Percentiles rank a stretch among this genome's conserved stretches.
Conservation (phyloP, 2,113 vertebrate genomes). For the Pteropus alecto region DNA sequence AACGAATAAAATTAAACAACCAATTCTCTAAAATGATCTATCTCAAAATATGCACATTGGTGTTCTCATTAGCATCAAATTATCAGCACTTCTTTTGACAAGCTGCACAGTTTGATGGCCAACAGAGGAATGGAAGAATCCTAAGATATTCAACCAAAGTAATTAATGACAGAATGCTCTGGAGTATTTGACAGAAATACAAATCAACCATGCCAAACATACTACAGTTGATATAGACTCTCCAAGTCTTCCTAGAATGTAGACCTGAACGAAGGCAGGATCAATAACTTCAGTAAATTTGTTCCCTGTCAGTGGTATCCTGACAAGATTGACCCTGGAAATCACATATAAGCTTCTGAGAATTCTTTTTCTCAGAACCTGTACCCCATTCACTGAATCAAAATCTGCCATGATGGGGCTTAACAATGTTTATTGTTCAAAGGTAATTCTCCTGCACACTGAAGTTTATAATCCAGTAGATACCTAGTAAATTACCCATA, state of each 20-base stretch:
- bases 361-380: neutral
- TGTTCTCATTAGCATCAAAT: constrained; percentile 19
- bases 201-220: neutral
- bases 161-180: neutral
- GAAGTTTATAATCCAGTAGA: neutral
- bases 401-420: neutral
- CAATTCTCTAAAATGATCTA: neutral
- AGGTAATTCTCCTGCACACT: neutral
- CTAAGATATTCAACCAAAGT: neutral
- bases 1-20: neutral
- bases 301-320: neutral
- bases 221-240: neutral
- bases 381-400: neutral
- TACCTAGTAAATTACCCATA: neutral
- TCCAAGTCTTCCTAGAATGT: neutral
- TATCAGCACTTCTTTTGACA: neutral
- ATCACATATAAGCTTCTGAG: neutral
- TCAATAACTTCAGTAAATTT: neutral
- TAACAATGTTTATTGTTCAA: neutral
- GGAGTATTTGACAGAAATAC: neutral
- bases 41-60: neutral
- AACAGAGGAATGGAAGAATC: neutral
- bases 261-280: neutral
- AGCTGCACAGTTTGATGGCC: neutral
- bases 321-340: neutral